Conservation (phyloP, 2,888 invertebrate genomes). For the Chaetoderma sp. region DNA sequence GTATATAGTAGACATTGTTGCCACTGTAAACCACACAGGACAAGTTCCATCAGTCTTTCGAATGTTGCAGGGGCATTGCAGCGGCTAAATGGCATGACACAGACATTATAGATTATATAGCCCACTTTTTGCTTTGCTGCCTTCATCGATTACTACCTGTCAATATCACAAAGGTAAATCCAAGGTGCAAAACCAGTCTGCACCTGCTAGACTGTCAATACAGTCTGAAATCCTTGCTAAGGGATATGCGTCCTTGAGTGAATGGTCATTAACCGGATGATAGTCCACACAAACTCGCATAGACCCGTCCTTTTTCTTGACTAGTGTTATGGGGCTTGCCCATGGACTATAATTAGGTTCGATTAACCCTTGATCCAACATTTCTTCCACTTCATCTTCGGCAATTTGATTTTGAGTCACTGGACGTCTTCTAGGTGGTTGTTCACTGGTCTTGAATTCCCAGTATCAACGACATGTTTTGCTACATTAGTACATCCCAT, state of each 20-base stretch:
- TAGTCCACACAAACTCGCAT: constrained; percentile 32
- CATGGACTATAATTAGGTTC: constrained; percentile 25
- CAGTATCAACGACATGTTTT: neutral
- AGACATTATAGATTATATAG: constrained; percentile 17
- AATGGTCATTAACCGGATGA: constrained; percentile 18
- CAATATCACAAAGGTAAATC: constrained; percentile 42
- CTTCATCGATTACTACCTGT: constrained; percentile 37
- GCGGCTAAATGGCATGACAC: constrained; percentile 35
- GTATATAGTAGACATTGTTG: constrained; percentile 32
- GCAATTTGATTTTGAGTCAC: neutral
- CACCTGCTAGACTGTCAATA: constrained; percentile 36
- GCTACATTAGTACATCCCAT: neutral
- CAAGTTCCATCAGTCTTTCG: no score
- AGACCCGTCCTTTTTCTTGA: constrained; percentile 22
- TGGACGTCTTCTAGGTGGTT: neutral
- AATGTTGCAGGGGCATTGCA: constrained; percentile 39
- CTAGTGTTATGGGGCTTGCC: constrained; percentile 23
- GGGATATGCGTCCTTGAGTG: constrained; percentile 19
- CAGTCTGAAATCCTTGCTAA: constrained; percentile 27
- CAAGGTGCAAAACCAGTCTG: constrained; percentile 33
- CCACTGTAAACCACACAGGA: constrained; percentile 30
- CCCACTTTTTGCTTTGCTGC: constrained; percentile 37
- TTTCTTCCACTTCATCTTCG: constrained; percentile 1
- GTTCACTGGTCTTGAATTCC: neutral
- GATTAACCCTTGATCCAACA: constrained; percentile 24